Conservation (phyloP, 2,797 vertebrate species). For the Onychomys arenicola region DNA sequence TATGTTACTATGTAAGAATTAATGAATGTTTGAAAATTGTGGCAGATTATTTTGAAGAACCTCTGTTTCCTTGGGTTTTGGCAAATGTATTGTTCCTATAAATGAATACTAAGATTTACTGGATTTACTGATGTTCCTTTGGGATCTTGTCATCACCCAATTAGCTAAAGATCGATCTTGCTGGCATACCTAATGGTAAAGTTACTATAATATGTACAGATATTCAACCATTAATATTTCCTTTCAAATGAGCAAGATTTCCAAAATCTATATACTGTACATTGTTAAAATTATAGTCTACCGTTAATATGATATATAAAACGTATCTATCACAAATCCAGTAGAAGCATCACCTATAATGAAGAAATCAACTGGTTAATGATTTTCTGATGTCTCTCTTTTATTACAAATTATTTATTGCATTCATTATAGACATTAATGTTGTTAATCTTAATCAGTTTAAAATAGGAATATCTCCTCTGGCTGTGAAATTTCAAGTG, state of each 20-base stretch:
- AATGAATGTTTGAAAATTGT: slow-evolving; percentile 74
- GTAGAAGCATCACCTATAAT: not conserved
- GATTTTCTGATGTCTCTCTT: not conserved
- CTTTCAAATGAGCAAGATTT: slow-evolving; percentile 7
- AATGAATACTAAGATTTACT: slow-evolving; percentile 3
- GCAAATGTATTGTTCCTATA: slow-evolving; percentile 49
- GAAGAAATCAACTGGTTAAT: not conserved
- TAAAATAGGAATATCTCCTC: not conserved
- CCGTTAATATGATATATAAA: not conserved
- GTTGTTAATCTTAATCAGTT: not conserved
- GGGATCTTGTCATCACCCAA: not conserved
- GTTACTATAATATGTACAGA: not conserved
- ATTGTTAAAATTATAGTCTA: not conserved
- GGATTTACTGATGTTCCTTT: not conserved
- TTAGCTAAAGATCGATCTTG: not conserved
- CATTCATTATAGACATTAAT: not conserved
- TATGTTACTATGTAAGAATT: slow-evolving; percentile 47
- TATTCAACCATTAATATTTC: not conserved
- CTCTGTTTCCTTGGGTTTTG: slow-evolving; percentile 32
- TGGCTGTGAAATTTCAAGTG: not conserved
- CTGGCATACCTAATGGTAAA: not conserved
- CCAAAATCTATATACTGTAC: not conserved
- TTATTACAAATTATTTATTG: not conserved
- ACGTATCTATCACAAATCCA: no score
- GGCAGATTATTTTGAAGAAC: slow-evolving; percentile 69